Conservation (phyloP, 2,888 invertebrate species). For the Bombyx huttoni region DNA sequence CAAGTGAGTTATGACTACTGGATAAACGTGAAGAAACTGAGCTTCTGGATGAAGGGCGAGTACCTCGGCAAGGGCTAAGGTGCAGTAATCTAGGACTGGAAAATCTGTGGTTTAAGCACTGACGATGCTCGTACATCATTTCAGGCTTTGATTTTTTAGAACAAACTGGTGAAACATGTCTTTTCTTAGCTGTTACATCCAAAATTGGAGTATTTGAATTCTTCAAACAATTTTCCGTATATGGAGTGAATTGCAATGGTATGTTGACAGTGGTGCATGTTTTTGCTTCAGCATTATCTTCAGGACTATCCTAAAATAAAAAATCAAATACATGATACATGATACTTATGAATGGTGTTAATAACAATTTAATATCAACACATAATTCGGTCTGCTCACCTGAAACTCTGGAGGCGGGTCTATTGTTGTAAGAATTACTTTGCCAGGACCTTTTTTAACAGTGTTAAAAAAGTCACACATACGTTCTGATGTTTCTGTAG, state of each 20-base stretch:
- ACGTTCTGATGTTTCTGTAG: slow-evolving; percentile 81
- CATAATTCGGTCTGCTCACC: slow-evolving; percentile 40
- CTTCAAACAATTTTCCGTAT: slow-evolving; percentile 26
- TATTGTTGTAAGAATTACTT: slow-evolving; percentile 76
- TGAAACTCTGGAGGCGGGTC: slow-evolving; percentile 91
- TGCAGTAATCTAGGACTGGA: slow-evolving; percentile 68
- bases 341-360: too few relatives aligned
- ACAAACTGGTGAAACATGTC: slow-evolving; percentile 48
- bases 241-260: slow-evolving; percentile 29
- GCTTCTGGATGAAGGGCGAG: slow-evolving; percentile 81
- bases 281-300: slow-evolving; percentile 23
- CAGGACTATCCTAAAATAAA: slow-evolving; percentile 47
- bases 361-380: too few relatives aligned
- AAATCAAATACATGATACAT: too few relatives aligned
- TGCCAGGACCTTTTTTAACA: slow-evolving; percentile 82
- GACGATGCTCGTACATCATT: slow-evolving; percentile 48
- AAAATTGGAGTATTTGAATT: slow-evolving; percentile 26
- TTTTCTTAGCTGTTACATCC: slow-evolving; percentile 28
- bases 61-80: slow-evolving; percentile 73
- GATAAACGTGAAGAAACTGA: slow-evolving; percentile 85
- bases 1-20: slow-evolving; percentile 87
- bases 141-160: slow-evolving; percentile 50
- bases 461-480: slow-evolving; percentile 89
- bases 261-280: slow-evolving; percentile 27
- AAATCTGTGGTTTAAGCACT: slow-evolving; percentile 53